Percentiles rank a stretch among this genome's conserved stretches.
phyloP scores from a whole-genome alignment of 2,113 vertebrate genomes.

The Vireo altiloquus region DNA sequence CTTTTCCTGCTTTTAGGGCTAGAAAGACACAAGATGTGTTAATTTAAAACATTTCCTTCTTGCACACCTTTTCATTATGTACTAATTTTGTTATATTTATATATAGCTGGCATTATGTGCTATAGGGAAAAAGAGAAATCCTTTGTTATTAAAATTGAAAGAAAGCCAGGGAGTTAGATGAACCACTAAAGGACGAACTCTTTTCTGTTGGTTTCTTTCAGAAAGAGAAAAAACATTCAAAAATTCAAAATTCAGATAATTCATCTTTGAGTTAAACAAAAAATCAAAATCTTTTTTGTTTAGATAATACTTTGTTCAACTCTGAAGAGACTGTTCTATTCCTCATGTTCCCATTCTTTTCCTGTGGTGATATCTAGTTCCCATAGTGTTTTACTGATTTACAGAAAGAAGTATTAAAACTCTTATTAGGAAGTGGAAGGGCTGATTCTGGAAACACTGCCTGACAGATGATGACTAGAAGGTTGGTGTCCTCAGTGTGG shows the following conservation, averaged over 20 bases:
- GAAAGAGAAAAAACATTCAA: neutral
- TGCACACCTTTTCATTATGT: neutral
- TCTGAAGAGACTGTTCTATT: neutral
- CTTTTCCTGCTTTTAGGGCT: constrained; percentile 2
- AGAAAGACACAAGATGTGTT: neutral
- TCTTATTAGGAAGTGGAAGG: neutral
- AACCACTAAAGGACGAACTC: neutral
- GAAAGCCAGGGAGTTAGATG: neutral
- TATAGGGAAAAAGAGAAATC: neutral
- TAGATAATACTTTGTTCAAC: neutral
- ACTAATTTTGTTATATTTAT: neutral
- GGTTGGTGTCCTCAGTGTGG: neutral
- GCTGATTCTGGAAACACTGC: neutral
- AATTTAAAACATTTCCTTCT: neutral
- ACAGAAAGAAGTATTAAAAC: neutral
- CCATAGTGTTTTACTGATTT: neutral
- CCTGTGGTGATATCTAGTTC: neutral
- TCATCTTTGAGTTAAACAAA: neutral
- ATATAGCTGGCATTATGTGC: neutral
- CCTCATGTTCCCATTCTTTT: neutral
- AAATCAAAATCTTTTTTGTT: neutral
- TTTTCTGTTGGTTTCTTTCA: neutral
- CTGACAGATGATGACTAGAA: neutral
- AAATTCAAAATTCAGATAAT: neutral
- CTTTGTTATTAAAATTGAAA: neutral